Evolutionary conservation across 2,888 invertebrate species (phyloP).

Genomic region (Dolichopus griseipennis): DNA sequence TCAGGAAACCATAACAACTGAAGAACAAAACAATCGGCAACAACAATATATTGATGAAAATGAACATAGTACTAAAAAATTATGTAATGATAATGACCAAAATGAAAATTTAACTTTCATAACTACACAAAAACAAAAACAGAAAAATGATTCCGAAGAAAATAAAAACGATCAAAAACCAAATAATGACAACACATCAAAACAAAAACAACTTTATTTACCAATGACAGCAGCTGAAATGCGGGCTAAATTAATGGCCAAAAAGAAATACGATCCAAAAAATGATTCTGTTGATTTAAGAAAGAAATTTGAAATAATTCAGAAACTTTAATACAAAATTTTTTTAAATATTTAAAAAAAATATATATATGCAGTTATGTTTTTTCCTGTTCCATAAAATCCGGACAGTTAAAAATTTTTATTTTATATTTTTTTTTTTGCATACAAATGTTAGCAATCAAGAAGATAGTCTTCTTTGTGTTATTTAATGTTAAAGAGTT

Average conservation of each 20-base stretch:
- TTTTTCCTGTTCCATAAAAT: no score
- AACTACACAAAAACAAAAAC: slow-evolving; percentile 14
- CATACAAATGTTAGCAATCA: no score
- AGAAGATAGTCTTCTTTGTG: no score
- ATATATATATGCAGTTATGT: no score
- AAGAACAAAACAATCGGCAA: not conserved
- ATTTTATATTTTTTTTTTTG: no score
- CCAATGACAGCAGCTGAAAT: slow-evolving; percentile 89
- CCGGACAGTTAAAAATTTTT: no score
- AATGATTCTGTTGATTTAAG: slow-evolving; percentile 82
- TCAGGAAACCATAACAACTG: slow-evolving; percentile 10
- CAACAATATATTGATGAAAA: not conserved
- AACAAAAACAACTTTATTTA: slow-evolving; percentile 53
- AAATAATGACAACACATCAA: slow-evolving; percentile 12
- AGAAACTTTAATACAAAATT: slow-evolving; percentile 77
- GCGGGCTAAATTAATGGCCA: slow-evolving; percentile 73
- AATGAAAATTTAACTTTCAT: slow-evolving; percentile 13
- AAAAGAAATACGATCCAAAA: slow-evolving; percentile 84
- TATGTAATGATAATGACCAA: not conserved
- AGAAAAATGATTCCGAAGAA: slow-evolving; percentile 18
- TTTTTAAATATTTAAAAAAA: no score
- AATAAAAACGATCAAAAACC: not conserved
- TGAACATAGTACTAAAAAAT: not conserved
- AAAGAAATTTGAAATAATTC: slow-evolving; percentile 89
- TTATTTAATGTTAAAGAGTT: no score